A percentile compares a stretch with the other conserved stretches of the same genome.
phyloP scores from a whole-genome alignment of 1,140 invertebrate genomes.

The Pectinophora gossypiella region DNA sequence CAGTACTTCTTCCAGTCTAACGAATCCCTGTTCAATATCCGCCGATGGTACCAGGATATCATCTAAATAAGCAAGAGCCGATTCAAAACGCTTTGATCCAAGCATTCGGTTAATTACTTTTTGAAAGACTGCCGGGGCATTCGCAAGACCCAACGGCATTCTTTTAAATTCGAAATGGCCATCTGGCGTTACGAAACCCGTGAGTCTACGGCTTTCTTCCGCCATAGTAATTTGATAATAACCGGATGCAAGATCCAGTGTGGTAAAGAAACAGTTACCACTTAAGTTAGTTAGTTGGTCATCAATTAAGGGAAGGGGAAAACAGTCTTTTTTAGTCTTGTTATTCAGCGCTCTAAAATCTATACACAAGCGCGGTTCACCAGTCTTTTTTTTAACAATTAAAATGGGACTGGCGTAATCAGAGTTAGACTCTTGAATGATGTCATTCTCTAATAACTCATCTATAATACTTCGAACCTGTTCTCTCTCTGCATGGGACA shows the following conservation, averaged over 20 bases:
- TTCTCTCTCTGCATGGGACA: conserved; percentile 1
- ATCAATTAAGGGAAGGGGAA: conserved; percentile 7
- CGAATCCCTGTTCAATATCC: background rate
- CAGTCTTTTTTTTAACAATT: conserved; percentile 35
- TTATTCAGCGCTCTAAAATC: conserved; percentile 45
- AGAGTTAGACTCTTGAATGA: conserved; percentile 10
- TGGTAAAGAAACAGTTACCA: background rate
- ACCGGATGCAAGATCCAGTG: background rate
- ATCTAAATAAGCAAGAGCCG: background rate
- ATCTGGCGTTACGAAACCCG: background rate
- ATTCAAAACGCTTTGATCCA: background rate
- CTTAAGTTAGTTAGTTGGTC: conserved; percentile 4
- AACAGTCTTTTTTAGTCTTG: conserved; percentile 7
- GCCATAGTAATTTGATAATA: conserved; percentile 2
- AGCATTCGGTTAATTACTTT: background rate
- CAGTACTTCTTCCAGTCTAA: background rate
- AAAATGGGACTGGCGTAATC: conserved; percentile 25
- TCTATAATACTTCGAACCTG: background rate
- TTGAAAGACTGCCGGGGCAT: conserved; percentile 2
- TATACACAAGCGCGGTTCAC: conserved; percentile 24
- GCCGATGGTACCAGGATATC: conserved; percentile 1
- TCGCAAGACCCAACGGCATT: conserved; percentile 1
- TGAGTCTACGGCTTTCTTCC: background rate
- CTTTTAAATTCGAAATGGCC: conserved; percentile 5
- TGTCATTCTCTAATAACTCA: background rate